Evolutionary conservation across 2,888 invertebrate species (phyloP), one percentile per base, ranked within the genome.

Genomic region (Gymnoscelis rufifasciata): DNA sequence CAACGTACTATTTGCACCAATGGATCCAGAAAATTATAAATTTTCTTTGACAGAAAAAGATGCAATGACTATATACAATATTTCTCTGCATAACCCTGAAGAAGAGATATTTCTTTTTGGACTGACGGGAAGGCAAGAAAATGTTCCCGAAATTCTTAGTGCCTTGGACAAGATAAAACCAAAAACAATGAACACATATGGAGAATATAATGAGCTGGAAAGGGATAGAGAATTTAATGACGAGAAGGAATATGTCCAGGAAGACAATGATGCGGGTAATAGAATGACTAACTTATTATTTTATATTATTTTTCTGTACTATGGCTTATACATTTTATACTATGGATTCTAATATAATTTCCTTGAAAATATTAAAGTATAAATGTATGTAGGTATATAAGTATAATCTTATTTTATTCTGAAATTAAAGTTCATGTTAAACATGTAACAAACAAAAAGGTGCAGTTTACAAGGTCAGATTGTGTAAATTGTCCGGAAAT

Each of bases 91-190:
- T 7, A 43, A 43, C 3, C 0, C 13, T 11, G 38, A 39, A 1
- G 39, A 7, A 23, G 26, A 48, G 13, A 27, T 48, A 23, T 39
- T 35, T 48, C n/a, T 36, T 3, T 43, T 48, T 43, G 43, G 24
- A 7, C 33, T 48, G 7, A 43, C 30, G 48, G 43, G 43, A 3
- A 28, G 39, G 15, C 8, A 26, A 28, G n/a, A 29, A 30, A 43
- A 13, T 28, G 6, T 10, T 14, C 8, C 5, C n/a, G 14, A 15
- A 33, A 5, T n/a, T 33, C 14, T 11, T 15, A 12, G 27, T 14
- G 8, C n/a, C n/a, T 14, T 30, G 29, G 27, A 29, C 19, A 28
- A 19, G 3, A 3, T 13, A 1, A 19, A 28, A 14, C 7, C 28
- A 3, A 13, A 13, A 7, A 11, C 19, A 19, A 19, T 19, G 3